Evolutionary conservation across 1,140 invertebrate species (phyloP).

Genomic region (Ostrea denselamellosa): DNA sequence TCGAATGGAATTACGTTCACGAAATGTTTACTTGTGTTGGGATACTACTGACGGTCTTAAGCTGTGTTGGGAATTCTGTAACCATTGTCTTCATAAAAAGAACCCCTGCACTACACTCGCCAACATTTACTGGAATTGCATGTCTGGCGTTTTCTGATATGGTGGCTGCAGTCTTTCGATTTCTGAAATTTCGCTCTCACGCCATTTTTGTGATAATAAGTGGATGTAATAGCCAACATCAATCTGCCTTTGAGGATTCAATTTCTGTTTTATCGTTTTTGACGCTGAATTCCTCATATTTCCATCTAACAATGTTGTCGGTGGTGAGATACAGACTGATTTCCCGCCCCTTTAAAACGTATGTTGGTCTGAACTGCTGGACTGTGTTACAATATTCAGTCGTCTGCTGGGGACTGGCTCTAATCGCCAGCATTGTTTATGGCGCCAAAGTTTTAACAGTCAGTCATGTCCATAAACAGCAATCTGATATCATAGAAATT

Average conservation of each 20-base stretch:
- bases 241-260: not conserved
- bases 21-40: not conserved
- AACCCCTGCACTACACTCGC: not conserved
- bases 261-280: slow-evolving; percentile 6
- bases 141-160: not conserved
- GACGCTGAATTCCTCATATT: slow-evolving; percentile 23
- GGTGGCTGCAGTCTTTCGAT: not conserved
- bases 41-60: not conserved
- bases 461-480: not conserved
- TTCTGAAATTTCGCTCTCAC: slow-evolving; percentile 12
- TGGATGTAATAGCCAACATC: not conserved
- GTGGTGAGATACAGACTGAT: not conserved
- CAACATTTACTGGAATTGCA: not conserved
- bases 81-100: not conserved
- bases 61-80: slow-evolving; percentile 2
- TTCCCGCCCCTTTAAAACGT: slow-evolving; percentile 2
- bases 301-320: not conserved
- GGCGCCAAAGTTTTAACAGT: slow-evolving; percentile 8
- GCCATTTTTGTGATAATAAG: not conserved
- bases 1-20: not conserved
- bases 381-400: not conserved
- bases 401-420: not conserved
- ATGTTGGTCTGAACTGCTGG: not conserved
- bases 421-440: not conserved
- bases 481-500: slow-evolving; percentile 11